Percentiles rank a stretch among this genome's conserved stretches.
These are phyloP conservation scores for Eudasyphora cyanicolor DNA, from an alignment of 2,888 invertebrate species.

Conservation along the genomic window DNA sequence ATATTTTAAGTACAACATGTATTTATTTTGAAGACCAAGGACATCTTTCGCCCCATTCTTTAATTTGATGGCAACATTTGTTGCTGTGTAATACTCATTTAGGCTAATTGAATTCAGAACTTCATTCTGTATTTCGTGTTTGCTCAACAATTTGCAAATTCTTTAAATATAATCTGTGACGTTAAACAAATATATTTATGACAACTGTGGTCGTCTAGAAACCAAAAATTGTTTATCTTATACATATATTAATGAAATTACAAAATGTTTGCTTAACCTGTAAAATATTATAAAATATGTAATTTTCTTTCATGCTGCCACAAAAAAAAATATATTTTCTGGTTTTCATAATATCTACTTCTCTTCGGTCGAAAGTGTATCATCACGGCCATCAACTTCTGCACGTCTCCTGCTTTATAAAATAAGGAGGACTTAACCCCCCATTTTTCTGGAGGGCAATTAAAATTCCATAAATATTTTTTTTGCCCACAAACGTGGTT, in stretches of 20 bases:
- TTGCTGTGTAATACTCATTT: no score
- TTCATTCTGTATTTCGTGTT: no score
- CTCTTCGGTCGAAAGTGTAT: neutral
- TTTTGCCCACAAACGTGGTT: constrained; percentile 46
- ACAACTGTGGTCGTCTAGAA: no score
- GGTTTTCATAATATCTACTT: neutral
- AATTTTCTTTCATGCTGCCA: neutral
- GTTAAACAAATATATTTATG: no score
- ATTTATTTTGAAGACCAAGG: no score
- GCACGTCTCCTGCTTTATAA: neutral
- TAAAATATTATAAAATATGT: neutral
- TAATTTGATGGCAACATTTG: no score
- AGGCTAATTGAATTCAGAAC: no score
- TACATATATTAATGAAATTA: neutral
- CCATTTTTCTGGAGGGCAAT: constrained; percentile 28
- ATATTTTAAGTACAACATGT: no score
- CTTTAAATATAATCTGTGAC: no score
- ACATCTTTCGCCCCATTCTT: no score
- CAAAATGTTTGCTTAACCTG: neutral
- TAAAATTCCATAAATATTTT: constrained; percentile 45
- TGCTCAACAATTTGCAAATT: no score
- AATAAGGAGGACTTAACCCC: neutral
- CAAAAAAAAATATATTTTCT: neutral
- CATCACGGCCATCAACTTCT: neutral
- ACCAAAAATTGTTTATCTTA: no score